Evolutionary conservation across 2,113 vertebrate species (phyloP), one percentile per base, ranked within the genome.

Genomic region (Neolamprologus falcicula): DNA sequence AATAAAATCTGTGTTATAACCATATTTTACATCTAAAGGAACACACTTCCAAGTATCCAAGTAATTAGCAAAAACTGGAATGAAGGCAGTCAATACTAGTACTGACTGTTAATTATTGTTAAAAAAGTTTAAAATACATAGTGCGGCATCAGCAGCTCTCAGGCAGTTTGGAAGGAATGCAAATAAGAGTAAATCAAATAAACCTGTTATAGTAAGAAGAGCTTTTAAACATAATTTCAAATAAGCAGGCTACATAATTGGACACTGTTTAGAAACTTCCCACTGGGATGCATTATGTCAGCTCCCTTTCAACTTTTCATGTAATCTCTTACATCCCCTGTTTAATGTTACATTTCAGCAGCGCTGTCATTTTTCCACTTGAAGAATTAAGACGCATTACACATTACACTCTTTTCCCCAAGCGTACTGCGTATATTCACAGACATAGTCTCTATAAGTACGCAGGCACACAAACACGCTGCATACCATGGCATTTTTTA

Each of bases 211-310:
- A 68, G 31, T 24, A 3, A 33, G 79, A 66, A 55, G 33, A 42
- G 52, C 24, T 83, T 90, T 68, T 31, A 80, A 78, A 88, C 59
- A 42, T 82, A 16, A 84, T 68, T 82, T 90, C 8, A 82, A 86
- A 87, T 82, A 83, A 86, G 73, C 66, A 35, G 63, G 37, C 71
- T 84, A 13, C 86, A 85, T 88, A 91, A 91, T 93, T 84, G 84
- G 55, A 76, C 14, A 33, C 80, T 83, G 42, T 79, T 90, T 52
- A 80, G 78, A 54, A 84, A 42, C 87, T 59, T 92, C 86, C 80
- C 80, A 26, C 68, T 33, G 83, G 89, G 86, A 57, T 61, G n/a
- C 37, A 83, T 54, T 54, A 84, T 76, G 19, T 19, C 47, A 24
- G 42, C 40, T 91, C 61, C 81, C 79, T 88, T 83, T 89, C 73